Evolutionary conservation across 2,797 vertebrate genomes (phyloP), one percentile per base, ranked within the genome.

Genomic region (Alfaro cultratus): DNA sequence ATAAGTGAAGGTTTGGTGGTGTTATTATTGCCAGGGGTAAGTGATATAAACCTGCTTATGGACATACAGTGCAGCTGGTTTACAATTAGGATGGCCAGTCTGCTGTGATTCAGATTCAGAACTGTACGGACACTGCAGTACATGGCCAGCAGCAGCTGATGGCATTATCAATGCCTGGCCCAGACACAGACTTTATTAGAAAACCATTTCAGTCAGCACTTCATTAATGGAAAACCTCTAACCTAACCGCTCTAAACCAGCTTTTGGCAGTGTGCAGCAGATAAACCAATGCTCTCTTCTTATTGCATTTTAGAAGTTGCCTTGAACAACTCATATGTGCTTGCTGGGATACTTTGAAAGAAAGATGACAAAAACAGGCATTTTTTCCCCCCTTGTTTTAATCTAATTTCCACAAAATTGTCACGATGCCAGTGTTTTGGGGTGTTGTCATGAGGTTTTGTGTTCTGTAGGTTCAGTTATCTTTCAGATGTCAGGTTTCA

Each of bases 1-100:
- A 86, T 90, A 90, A 91, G 81, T 79, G 80, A 73, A 88, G 67
- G 77, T 36, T 84, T 80, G 76, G 80, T 57, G 83, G 88, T 92
- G 90, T 90, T 88, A 89, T 89, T 89, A 83, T 79, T 72, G 79
- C 83, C 75, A 83, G 81, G 60, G 89, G 87, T 83, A 78, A 75
- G 71, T 36, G 73, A 18, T 68, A 64, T 85, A 81, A n/a, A 78
- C 77, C 45, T 47, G 75, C 82, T 74, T 10, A 81, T 82, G 86
- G 83, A 68, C 76, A 85, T 57, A 64, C 68, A 70, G 80, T 60
- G 39, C 68, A 78, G 78, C 74, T 9, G 47, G 80, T 72, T 67
- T 64, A 74, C 81, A 87, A 88, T 89, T 83, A 89, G 78, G 89
- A 87, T 72, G 71, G 57, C 78, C 85, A 71, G 82, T 85, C 55